These are phyloP conservation scores for Cantharis rustica DNA, from an alignment of 2,888 invertebrate genomes.

Conservation along the genomic window DNA sequence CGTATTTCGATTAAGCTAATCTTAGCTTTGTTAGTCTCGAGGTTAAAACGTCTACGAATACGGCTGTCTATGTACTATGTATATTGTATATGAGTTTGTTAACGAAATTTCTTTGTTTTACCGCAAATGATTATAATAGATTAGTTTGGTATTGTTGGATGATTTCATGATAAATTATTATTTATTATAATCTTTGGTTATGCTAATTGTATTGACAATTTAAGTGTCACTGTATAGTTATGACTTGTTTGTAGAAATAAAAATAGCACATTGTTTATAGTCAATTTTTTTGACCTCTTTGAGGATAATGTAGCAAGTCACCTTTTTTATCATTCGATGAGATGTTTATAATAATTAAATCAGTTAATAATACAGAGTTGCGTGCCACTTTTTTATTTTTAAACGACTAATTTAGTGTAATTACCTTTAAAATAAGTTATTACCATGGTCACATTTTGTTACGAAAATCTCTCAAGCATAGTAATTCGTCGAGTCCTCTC, in stretches of 20 bases:
- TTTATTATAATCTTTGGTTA: conserved; percentile 5
- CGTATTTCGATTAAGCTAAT: background rate
- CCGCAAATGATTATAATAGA: conserved; percentile 1
- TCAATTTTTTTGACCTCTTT: background rate
- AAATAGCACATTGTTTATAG: conserved; percentile 20
- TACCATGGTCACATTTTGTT: too few relatives aligned
- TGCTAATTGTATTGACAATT: conserved; percentile 14
- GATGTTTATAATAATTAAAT: too few relatives aligned
- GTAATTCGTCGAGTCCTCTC: too few relatives aligned
- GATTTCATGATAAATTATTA: conserved; percentile 7
- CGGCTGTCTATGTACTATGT: background rate
- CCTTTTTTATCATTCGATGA: too few relatives aligned
- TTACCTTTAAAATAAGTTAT: too few relatives aligned
- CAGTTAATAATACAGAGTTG: too few relatives aligned
- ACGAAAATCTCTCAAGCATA: too few relatives aligned
- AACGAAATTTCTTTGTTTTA: conserved; percentile 4
- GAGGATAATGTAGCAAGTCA: background rate
- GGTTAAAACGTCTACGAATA: background rate
- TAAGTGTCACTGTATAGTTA: conserved; percentile 26
- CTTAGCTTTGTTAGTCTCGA: background rate
- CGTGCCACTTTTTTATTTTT: too few relatives aligned
- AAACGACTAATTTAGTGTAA: too few relatives aligned
- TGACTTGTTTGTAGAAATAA: conserved; percentile 28
- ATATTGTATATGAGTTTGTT: background rate
- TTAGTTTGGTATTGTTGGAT: background rate